Conservation (phyloP, 2,113 vertebrate genomes). For the Pedetes capensis region DNA sequence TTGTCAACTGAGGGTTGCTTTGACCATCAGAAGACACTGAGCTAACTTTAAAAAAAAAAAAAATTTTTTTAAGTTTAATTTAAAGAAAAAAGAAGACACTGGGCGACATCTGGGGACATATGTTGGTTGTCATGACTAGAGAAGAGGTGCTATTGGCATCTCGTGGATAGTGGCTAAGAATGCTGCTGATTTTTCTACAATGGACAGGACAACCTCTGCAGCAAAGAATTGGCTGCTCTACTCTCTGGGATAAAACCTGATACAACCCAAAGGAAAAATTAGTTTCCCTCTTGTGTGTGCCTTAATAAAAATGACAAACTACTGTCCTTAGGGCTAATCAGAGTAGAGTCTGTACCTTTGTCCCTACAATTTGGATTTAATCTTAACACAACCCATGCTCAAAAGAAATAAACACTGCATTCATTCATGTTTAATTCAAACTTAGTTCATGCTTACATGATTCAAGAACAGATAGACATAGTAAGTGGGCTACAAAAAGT, state of each 20-base stretch:
- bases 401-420: neutral
- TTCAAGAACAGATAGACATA: neutral
- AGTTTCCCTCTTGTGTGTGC: neutral
- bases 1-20: neutral
- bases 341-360: neutral
- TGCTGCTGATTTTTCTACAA: neutral
- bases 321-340: neutral
- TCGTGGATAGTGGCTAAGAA: neutral
- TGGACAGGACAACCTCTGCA: neutral
- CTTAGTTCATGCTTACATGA: neutral
- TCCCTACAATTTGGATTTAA: neutral
- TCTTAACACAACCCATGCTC: neutral
- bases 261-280: neutral
- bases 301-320: conserved; percentile 37
- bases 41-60: no score
- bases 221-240: neutral
- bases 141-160: neutral
- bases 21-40: no score
- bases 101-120: neutral
- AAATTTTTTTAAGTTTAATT: no score
- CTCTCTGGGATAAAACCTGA: neutral
- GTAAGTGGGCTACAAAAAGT: neutral
- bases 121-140: neutral
- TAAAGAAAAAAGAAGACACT: neutral
- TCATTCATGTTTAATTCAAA: neutral